Percentiles rank a stretch among this genome's conserved stretches.
Conservation (phyloP, 2,113 vertebrate species). For the Colaptes auratus region DNA sequence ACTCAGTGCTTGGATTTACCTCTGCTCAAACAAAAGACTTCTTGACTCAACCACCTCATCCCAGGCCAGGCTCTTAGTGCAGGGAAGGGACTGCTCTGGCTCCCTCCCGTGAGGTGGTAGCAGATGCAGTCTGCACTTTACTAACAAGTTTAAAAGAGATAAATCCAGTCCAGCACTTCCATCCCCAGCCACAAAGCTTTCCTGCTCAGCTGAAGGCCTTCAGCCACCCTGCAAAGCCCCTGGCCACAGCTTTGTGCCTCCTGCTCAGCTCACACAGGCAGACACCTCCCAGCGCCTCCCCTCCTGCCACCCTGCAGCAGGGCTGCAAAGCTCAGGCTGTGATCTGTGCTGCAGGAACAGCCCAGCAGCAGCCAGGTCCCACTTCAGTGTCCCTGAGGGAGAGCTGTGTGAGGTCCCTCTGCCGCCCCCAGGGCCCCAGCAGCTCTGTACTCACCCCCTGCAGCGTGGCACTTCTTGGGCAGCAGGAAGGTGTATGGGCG, state of each 20-base stretch:
- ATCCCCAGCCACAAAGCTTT: not conserved
- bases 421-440: not conserved
- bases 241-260: not conserved
- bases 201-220: not conserved
- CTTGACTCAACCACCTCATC: not conserved
- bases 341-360: not conserved
- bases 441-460: slow-evolving; percentile 80
- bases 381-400: not conserved
- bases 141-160: not conserved
- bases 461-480: slow-evolving; percentile 90
- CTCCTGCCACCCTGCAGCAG: not conserved
- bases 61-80: not conserved
- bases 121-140: not conserved
- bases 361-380: not conserved
- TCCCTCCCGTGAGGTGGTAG: not conserved
- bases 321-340: not conserved
- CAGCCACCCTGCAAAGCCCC: not conserved
- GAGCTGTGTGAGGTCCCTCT: not conserved
- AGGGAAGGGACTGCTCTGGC: not conserved
- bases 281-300: not conserved
- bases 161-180: not conserved
- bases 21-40: not conserved
- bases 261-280: not conserved
- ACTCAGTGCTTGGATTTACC: not conserved
- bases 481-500: slow-evolving; percentile 93